phyloP scores from a whole-genome alignment of 2,113 vertebrate genomes.

The Gymnorhina tibicen region DNA sequence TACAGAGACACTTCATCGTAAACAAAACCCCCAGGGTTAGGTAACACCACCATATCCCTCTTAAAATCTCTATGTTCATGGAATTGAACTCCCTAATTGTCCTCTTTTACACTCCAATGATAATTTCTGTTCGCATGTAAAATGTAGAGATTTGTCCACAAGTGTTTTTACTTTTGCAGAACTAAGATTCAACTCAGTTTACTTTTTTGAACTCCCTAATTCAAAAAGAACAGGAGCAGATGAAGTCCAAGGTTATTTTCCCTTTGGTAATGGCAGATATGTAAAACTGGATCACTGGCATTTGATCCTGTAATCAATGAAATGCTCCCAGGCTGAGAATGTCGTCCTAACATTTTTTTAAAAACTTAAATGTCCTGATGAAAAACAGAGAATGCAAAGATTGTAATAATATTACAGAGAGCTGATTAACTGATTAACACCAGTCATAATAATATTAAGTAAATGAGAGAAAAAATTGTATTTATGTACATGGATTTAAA shows the following conservation, averaged over 20 bases:
- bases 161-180: background rate
- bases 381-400: background rate
- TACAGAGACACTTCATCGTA: background rate
- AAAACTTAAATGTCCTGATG: background rate
- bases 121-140: background rate
- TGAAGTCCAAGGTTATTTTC: background rate
- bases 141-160: background rate
- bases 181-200: background rate
- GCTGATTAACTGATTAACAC: background rate
- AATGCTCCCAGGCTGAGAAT: background rate
- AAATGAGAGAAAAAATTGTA: background rate
- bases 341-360: background rate
- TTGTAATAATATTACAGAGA: background rate
- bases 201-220: background rate
- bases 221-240: background rate
- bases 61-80: background rate
- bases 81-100: background rate
- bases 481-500: background rate
- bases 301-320: background rate
- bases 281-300: background rate
- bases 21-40: fast-evolving
- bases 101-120: background rate
- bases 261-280: background rate
- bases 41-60: background rate
- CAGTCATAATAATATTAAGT: background rate